phyloP scores from a whole-genome alignment of 37 sponge, comb jelly and placozoan species.

The Beroe ovata region DNA sequence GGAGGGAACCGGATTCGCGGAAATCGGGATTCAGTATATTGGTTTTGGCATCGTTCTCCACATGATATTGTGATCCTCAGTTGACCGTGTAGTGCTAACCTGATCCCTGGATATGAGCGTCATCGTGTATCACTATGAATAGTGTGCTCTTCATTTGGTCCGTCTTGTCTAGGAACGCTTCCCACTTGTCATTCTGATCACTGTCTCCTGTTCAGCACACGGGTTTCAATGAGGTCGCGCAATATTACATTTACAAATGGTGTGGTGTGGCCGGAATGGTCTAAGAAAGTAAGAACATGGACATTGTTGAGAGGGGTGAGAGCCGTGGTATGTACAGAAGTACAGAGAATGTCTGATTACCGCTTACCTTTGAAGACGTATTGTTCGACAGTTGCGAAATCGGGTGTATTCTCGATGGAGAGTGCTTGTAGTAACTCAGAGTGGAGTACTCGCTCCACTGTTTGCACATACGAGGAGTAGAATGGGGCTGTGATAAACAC shows the following conservation, averaged over 20 bases:
- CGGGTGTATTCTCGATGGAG: slow-evolving; percentile 33
- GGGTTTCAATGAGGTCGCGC: no score
- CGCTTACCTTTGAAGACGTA: slow-evolving; percentile 67
- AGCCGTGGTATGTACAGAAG: no score
- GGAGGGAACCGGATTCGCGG: no score
- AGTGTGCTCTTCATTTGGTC: slow-evolving; percentile 44
- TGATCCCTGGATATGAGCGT: slow-evolving; percentile 25
- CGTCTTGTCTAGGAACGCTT: slow-evolving; percentile 46
- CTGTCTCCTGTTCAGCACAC: slow-evolving; percentile 8
- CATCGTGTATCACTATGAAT: slow-evolving; percentile 42
- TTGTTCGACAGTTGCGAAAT: slow-evolving; percentile 55
- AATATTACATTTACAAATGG: no score
- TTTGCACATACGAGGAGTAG: slow-evolving; percentile 63
- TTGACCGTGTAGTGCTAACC: background rate
- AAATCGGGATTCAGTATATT: no score
- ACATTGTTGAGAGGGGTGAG: no score
- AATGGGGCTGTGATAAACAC: slow-evolving; percentile 57
- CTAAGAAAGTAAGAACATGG: no score
- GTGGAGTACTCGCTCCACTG: slow-evolving; percentile 55
- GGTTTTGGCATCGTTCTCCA: no score
- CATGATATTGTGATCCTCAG: no score
- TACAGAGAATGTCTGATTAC: no score
- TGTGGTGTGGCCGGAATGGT: no score
- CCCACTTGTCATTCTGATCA: slow-evolving; percentile 53
- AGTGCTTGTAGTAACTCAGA: slow-evolving; percentile 55